phyloP scores from a whole-genome alignment of 2,797 vertebrate genomes.

The Columba guinea region DNA sequence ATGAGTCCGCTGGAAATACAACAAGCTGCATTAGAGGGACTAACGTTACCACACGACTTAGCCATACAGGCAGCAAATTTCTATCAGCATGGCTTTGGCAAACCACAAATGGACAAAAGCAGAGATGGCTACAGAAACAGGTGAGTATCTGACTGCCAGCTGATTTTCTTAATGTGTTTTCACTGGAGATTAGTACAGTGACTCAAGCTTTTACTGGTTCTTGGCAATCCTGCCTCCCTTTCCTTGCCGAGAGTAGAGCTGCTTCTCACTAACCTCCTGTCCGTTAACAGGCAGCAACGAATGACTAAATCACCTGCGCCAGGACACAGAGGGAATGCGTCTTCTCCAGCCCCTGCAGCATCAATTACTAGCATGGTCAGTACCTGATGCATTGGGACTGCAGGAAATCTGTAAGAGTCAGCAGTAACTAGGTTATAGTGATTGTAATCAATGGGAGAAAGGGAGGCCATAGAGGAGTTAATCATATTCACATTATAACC shows the following conservation, averaged over 20 bases:
- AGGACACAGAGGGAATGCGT: conserved; percentile 83
- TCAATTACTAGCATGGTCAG: conserved; percentile 96
- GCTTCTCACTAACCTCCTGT: background rate
- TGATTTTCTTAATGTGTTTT: background rate
- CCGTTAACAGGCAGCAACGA: conserved; percentile 82
- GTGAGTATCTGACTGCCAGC: conserved; percentile 60
- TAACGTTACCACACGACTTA: conserved; percentile 89
- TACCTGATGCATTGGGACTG: background rate
- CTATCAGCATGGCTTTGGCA: conserved; percentile 88
- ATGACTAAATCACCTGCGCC: conserved; percentile 88
- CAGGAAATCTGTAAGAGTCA: background rate
- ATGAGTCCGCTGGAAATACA: conserved; percentile 87
- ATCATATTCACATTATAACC: fast-evolving
- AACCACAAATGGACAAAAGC: conserved; percentile 84
- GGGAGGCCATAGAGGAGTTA: background rate
- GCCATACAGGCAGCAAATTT: conserved; percentile 85
- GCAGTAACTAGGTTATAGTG: background rate
- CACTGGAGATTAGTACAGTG: background rate
- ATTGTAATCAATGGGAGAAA: fast-evolving
- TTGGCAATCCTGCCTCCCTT: background rate
- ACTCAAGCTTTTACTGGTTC: background rate
- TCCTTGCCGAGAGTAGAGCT: background rate
- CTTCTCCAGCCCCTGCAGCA: conserved; percentile 86
- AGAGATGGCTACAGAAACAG: conserved; percentile 88
- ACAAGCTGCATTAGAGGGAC: conserved; percentile 87